phyloP scores from a whole-genome alignment of 2,113 vertebrate genomes.

The Rana temporaria region DNA sequence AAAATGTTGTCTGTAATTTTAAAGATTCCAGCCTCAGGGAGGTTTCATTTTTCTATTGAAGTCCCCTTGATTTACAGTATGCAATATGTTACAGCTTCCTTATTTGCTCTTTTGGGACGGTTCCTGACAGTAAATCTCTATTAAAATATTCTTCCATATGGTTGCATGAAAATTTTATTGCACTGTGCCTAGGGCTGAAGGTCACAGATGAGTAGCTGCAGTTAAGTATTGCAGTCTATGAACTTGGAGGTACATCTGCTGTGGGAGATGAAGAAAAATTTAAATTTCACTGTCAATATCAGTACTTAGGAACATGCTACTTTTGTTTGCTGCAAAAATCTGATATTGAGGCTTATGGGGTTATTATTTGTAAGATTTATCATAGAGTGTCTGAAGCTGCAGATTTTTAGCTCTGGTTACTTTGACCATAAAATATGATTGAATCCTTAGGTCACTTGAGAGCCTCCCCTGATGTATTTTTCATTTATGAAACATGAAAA shows the following conservation, averaged over 20 bases:
- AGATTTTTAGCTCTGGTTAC: conserved; percentile 63
- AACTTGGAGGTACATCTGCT: conserved; percentile 88
- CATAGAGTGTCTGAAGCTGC: conserved; percentile 47
- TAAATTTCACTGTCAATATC: conserved; percentile 87
- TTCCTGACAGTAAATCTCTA: conserved; percentile 96
- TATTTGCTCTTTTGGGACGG: conserved; percentile 89
- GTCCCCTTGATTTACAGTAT: conserved; percentile 90
- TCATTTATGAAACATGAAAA: conserved; percentile 79
- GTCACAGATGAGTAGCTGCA: conserved; percentile 88
- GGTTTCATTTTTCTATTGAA: conserved; percentile 82
- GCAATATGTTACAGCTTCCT: conserved; percentile 92
- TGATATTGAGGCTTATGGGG: conserved; percentile 56
- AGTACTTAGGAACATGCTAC: conserved; percentile 78
- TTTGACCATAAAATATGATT: conserved; percentile 67
- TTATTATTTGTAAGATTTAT: conserved; percentile 47
- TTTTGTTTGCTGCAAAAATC: conserved; percentile 73
- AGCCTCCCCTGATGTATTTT: conserved; percentile 75
- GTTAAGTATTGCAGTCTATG: conserved; percentile 86
- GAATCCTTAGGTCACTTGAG: conserved; percentile 69
- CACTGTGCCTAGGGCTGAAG: conserved; percentile 90
- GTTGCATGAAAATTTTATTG: conserved; percentile 98
- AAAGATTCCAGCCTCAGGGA: conserved; percentile 84
- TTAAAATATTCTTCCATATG: conserved; percentile 98
- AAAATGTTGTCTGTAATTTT: conserved; percentile 88
- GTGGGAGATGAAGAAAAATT: conserved; percentile 85